Percentiles rank a stretch among this genome's conserved stretches.
phyloP scores from a whole-genome alignment of 1,140 invertebrate genomes.

The Zaprionus inermis region DNA sequence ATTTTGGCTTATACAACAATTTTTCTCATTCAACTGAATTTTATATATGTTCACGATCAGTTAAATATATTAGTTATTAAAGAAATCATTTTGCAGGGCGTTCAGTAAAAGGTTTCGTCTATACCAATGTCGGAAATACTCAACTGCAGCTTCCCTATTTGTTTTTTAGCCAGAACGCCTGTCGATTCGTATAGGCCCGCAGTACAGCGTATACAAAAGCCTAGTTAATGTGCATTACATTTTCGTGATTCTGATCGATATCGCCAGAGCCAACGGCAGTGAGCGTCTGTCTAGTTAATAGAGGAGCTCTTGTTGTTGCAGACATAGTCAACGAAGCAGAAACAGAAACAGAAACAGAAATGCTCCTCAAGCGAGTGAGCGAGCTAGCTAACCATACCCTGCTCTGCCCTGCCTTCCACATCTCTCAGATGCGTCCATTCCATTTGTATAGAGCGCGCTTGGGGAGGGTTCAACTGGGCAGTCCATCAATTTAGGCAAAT shows the following conservation, averaged over 20 bases:
- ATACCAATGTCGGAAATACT: too few relatives aligned
- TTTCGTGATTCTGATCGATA: slow-evolving; percentile 82
- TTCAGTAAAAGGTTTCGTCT: too few relatives aligned
- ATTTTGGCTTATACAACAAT: too few relatives aligned
- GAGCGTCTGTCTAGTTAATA: slow-evolving; percentile 73
- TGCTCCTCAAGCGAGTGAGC: slow-evolving; percentile 28
- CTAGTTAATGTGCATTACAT: slow-evolving; percentile 81
- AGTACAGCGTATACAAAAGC: slow-evolving; percentile 46
- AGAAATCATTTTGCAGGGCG: too few relatives aligned
- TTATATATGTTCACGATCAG: too few relatives aligned
- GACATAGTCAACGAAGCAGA: slow-evolving; percentile 79
- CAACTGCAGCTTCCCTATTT: neutral
- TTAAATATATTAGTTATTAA: too few relatives aligned
- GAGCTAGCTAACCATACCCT: neutral
- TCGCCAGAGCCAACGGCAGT: slow-evolving; percentile 56
- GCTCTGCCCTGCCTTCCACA: neutral
- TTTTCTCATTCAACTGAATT: too few relatives aligned
- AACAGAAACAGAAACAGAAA: too few relatives aligned
- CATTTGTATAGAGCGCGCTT: neutral
- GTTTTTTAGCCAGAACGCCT: neutral
- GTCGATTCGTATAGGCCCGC: slow-evolving; percentile 12
- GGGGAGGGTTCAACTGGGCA: neutral
- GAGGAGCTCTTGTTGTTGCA: slow-evolving; percentile 79
- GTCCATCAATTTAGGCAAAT: slow-evolving; percentile 5
- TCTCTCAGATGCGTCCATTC: neutral